Evolutionary conservation across 2,888 invertebrate genomes (phyloP).

Genomic region (Anthrax anthrax): DNA sequence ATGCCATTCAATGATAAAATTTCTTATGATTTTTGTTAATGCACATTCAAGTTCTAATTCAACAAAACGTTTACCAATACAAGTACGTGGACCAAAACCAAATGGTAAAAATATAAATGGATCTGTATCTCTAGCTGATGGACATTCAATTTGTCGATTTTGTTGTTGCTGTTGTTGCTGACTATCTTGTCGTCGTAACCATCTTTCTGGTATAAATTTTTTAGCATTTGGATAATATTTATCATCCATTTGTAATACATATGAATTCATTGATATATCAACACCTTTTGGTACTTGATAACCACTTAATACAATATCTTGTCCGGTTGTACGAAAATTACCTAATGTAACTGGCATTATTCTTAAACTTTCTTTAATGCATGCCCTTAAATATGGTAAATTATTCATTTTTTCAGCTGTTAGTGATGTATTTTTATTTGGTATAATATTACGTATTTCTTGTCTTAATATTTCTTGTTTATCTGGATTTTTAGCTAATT

Average conservation of each 20-base stretch:
- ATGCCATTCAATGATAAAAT: slow-evolving; percentile 24
- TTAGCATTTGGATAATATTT: slow-evolving; percentile 45
- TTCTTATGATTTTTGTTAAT: slow-evolving; percentile 29
- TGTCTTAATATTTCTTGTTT: slow-evolving; percentile 47
- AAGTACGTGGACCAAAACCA: slow-evolving; percentile 54
- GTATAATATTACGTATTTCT: slow-evolving; percentile 38
- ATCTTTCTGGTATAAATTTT: slow-evolving; percentile 60
- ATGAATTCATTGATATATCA: slow-evolving; percentile 56
- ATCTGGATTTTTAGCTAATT: slow-evolving; percentile 44
- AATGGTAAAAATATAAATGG: slow-evolving; percentile 42
- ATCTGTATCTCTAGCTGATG: slow-evolving; percentile 11
- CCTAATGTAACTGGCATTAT: slow-evolving; percentile 45
- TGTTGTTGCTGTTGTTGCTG: not conserved
- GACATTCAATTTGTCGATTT: slow-evolving; percentile 2
- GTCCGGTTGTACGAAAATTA: slow-evolving; percentile 38
- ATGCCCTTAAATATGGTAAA: slow-evolving; percentile 52
- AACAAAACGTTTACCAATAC: slow-evolving; percentile 58
- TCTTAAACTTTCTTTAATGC: slow-evolving; percentile 58
- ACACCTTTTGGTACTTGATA: slow-evolving; percentile 49
- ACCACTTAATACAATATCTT: slow-evolving; percentile 46
- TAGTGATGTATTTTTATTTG: slow-evolving; percentile 29
- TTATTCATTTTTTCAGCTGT: slow-evolving; percentile 34
- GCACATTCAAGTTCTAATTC: slow-evolving; percentile 53
- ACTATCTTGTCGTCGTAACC: slow-evolving; percentile 36
- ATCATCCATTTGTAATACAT: slow-evolving; percentile 46